Percentiles rank a stretch among this genome's conserved stretches.
Evolutionary conservation across 2,888 invertebrate genomes (phyloP).

Genomic region (Apomyelois bistriatella): DNA sequence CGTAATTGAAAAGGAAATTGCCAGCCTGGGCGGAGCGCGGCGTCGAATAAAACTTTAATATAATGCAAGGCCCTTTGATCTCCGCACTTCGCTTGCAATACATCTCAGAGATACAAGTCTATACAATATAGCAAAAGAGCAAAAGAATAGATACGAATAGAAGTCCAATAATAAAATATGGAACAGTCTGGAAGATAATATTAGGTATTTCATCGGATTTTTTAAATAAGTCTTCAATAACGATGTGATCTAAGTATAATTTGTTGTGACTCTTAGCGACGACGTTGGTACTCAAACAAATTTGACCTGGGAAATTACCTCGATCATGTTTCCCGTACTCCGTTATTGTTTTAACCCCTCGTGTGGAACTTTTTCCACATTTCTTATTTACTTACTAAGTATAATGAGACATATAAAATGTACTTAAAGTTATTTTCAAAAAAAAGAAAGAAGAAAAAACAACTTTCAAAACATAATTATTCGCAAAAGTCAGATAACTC

Average conservation of each 20-base stretch:
- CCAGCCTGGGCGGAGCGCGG: constrained; percentile 58
- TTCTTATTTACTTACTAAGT: too few species aligned
- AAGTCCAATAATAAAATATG: constrained; percentile 25
- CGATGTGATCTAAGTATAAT: too few species aligned
- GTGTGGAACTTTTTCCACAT: too few species aligned
- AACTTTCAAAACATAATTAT: constrained; percentile 36
- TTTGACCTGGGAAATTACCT: too few species aligned
- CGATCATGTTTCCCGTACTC: too few species aligned
- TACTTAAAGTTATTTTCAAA: constrained; percentile 14
- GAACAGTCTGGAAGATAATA: too few species aligned
- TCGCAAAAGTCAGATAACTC: constrained; percentile 42
- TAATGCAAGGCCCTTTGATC: constrained; percentile 78
- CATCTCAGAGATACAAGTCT: constrained; percentile 59
- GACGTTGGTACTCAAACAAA: too few species aligned
- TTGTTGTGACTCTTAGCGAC: too few species aligned
- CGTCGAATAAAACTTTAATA: constrained; percentile 77
- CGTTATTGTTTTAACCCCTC: too few species aligned
- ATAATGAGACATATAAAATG: not conserved
- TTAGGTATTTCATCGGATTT: too few species aligned
- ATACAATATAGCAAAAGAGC: constrained; percentile 39
- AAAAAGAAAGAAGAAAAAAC: constrained; percentile 23
- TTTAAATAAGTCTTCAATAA: too few species aligned
- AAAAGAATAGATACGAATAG: constrained; percentile 24
- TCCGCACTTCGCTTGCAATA: constrained; percentile 66
- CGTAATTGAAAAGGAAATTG: constrained; percentile 80